phyloP scores from a whole-genome alignment of 2,113 vertebrate genomes.

The Ophiodon elongatus region DNA sequence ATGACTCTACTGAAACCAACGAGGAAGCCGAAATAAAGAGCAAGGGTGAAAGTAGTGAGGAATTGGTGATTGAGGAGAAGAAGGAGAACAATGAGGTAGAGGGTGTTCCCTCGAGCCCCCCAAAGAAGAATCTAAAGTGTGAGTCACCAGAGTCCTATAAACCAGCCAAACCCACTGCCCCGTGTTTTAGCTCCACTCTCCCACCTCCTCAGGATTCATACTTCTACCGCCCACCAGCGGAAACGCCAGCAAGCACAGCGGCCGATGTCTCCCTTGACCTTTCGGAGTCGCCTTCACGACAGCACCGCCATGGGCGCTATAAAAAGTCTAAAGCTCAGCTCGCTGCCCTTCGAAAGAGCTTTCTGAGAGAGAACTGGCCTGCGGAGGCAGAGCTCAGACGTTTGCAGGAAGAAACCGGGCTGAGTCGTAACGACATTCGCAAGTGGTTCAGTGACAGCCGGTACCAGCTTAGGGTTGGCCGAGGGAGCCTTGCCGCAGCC shows the following conservation, averaged over 20 bases:
- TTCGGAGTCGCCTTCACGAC: constrained; percentile 68
- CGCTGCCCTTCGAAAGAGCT: constrained; percentile 82
- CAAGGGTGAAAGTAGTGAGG: constrained; percentile 52
- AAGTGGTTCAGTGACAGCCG: constrained; percentile 88
- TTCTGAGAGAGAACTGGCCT: constrained; percentile 84
- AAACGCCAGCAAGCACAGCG: constrained; percentile 60
- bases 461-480: constrained; percentile 83
- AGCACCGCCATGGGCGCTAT: constrained; percentile 81
- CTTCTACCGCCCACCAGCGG: constrained; percentile 79
- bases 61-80: constrained; percentile 48
- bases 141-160: constrained; percentile 78
- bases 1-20: constrained; percentile 53
- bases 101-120: constrained; percentile 31
- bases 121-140: constrained; percentile 70
- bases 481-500: constrained; percentile 76
- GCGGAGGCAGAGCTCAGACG: constrained; percentile 85
- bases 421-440: constrained; percentile 86
- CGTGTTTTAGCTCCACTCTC: constrained; percentile 81
- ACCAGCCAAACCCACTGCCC: constrained; percentile 70
- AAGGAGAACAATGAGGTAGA: constrained; percentile 58
- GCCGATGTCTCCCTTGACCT: constrained; percentile 70
- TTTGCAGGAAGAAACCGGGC: constrained; percentile 86
- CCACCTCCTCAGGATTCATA: constrained; percentile 85
- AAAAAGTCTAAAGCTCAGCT: constrained; percentile 86
- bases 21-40: constrained; percentile 51